Evolutionary conservation across 2,888 invertebrate species (phyloP).

Genomic region (Ernsta delagoae): DNA sequence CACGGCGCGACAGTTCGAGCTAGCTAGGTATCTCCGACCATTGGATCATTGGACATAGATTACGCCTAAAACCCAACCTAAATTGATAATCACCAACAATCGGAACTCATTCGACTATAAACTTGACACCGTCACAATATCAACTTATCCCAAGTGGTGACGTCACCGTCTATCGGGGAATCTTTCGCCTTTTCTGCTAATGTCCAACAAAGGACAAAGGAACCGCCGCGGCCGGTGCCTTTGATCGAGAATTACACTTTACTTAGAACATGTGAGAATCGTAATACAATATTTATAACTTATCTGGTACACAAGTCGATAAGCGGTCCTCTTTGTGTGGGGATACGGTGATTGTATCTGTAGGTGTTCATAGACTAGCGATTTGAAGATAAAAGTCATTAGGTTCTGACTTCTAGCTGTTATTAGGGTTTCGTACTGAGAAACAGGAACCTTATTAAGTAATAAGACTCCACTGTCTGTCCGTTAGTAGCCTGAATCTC

Average conservation of each 20-base stretch:
- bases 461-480: too few species aligned
- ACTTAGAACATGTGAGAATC: conserved; percentile 60
- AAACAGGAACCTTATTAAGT: too few species aligned
- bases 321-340: conserved; percentile 34
- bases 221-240: conserved; percentile 40
- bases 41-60: too few species aligned
- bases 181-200: conserved; percentile 22
- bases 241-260: conserved; percentile 52
- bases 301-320: conserved; percentile 49
- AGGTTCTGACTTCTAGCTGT: too few species aligned
- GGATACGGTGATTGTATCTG: background rate
- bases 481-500: too few species aligned
- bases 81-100: too few species aligned
- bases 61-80: too few species aligned
- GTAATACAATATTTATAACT: conserved; percentile 60
- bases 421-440: too few species aligned
- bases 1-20: too few species aligned
- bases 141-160: background rate
- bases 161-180: conserved; percentile 6
- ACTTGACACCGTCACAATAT: background rate
- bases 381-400: background rate
- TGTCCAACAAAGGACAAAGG: conserved; percentile 42
- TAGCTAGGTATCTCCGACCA: too few species aligned
- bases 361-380: background rate
- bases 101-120: too few species aligned